Evolutionary conservation across 2,797 vertebrate species (phyloP).

Genomic region (Sebastes oblongus): DNA sequence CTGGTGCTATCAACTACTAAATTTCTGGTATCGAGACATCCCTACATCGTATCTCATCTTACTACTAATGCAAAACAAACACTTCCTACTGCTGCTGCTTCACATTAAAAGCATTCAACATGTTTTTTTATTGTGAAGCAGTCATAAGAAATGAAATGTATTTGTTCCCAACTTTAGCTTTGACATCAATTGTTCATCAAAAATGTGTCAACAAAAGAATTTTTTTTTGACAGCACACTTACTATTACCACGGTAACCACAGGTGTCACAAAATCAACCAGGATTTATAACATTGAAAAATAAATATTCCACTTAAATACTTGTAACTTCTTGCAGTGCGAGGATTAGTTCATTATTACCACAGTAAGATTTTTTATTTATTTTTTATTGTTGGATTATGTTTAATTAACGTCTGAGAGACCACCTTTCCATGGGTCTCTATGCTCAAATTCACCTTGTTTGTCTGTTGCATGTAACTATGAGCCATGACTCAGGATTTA

Average conservation of each 20-base stretch:
- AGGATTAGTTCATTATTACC: neutral
- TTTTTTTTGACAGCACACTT: neutral
- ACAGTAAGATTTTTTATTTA: neutral
- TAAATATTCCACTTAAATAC: neutral
- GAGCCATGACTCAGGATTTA: conserved; percentile 22
- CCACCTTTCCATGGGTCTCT: neutral
- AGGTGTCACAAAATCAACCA: neutral
- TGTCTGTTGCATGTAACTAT: conserved; percentile 7
- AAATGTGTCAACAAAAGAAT: neutral
- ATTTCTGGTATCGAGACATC: too few relatives aligned
- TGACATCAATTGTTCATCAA: neutral
- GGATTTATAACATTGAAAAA: neutral
- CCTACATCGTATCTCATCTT: neutral
- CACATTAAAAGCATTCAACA: neutral
- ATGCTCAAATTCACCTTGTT: neutral
- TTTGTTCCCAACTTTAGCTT: neutral
- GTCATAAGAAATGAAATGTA: neutral
- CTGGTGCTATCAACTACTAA: too few relatives aligned
- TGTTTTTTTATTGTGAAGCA: neutral
- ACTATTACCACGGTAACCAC: neutral
- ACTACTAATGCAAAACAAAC: neutral
- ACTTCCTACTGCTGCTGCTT: neutral
- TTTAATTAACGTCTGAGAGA: neutral
- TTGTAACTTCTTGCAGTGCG: neutral
- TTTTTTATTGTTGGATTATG: neutral